Conservation (phyloP, 1,140 invertebrate genomes). For the Formica exsecta region DNA sequence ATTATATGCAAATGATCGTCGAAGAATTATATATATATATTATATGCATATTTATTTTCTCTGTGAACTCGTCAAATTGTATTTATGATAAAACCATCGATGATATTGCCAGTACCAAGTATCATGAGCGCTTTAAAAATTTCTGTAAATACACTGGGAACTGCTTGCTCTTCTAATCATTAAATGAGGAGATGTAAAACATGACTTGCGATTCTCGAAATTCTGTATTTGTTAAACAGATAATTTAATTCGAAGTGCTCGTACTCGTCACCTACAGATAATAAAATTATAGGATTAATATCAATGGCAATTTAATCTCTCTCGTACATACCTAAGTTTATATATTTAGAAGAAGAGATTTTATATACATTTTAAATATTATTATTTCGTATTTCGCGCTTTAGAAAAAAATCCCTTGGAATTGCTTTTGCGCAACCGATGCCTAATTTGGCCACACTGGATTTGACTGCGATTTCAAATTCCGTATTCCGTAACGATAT, state of each 20-base stretch:
- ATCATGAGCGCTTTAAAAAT: background rate
- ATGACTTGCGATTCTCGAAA: background rate
- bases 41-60: conserved; percentile 1
- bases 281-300: background rate
- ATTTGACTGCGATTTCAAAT: no score
- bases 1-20: background rate
- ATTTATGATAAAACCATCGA: background rate
- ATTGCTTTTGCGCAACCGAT: no score
- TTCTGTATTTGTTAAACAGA: background rate
- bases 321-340: no score
- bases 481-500: no score
- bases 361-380: no score
- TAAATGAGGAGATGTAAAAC: background rate
- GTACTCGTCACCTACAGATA: background rate
- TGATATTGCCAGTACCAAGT: background rate
- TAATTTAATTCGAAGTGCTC: background rate
- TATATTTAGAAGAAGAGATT: no score
- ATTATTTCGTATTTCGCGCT: no score
- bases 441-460: no score
- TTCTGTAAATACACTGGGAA: conserved; percentile 9
- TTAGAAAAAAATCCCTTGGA: no score
- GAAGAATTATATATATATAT: conserved; percentile 17
- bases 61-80: conserved; percentile 13
- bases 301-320: no score
- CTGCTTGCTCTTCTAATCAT: background rate